Evolutionary conservation across 1,140 invertebrate species (phyloP).

Genomic region (Lasioglossum baleicum): DNA sequence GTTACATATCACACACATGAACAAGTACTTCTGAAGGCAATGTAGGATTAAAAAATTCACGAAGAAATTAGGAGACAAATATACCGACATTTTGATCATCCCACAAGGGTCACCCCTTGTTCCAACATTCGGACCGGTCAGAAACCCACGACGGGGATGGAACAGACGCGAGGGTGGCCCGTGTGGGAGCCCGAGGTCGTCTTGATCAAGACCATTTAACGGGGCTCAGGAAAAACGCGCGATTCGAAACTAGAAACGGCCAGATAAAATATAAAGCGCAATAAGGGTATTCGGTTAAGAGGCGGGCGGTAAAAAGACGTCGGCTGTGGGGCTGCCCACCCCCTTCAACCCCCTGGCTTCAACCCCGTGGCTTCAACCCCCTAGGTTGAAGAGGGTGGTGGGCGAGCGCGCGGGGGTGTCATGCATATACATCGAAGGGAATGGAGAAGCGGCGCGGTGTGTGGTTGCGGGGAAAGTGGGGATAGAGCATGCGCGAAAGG

Average conservation of each 20-base stretch:
- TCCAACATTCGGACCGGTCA: no score
- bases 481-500: constrained; percentile 70
- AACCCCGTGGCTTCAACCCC: no score
- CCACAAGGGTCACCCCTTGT: no score
- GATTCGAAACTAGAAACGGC: constrained; percentile 63
- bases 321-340: not conserved
- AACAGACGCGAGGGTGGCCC: not conserved
- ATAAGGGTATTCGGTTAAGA: constrained; percentile 70
- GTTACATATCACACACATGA: no score
- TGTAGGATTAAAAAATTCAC: no score
- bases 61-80: no score
- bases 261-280: constrained; percentile 76
- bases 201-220: constrained; percentile 43
- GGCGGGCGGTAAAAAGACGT: constrained; percentile 51
- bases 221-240: constrained; percentile 22
- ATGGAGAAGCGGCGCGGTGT: constrained; percentile 62
- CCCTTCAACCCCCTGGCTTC: no score
- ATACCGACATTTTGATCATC: no score
- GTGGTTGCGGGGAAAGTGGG: constrained; percentile 60
- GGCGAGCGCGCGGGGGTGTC: constrained; percentile 49
- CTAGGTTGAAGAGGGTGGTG: no score
- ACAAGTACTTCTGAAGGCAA: no score
- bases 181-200: not conserved
- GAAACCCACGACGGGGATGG: not conserved
- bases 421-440: constrained; percentile 71